Conservation (phyloP, 2,797 vertebrate species). For the Eulemur rubriventer region DNA sequence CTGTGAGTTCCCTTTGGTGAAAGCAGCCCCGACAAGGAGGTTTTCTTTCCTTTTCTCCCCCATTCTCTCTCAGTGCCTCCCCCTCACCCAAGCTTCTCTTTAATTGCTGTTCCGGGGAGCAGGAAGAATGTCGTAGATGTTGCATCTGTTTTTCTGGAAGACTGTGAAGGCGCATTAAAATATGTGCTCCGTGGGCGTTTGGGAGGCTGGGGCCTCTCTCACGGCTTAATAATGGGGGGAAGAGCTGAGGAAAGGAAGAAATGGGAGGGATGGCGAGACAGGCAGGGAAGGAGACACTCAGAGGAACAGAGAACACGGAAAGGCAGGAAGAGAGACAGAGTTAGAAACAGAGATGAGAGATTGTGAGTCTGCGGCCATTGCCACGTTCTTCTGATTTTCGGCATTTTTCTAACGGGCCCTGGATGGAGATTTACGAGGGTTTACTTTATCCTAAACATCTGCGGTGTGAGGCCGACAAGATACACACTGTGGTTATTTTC, state of each 20-base stretch:
- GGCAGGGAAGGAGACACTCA: not conserved
- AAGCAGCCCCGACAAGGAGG: conserved; percentile 67
- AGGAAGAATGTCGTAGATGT: conserved; percentile 80
- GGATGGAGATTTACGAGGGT: conserved; percentile 29
- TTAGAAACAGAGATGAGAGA: not conserved
- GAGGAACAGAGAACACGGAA: not conserved
- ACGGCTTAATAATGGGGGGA: conserved; percentile 71
- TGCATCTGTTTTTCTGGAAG: conserved; percentile 84
- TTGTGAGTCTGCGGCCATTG: not conserved
- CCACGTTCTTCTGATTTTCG: not conserved
- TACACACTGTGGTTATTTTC: not conserved
- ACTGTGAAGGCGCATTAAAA: conserved; percentile 84
- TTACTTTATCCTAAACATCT: conserved; percentile 48
- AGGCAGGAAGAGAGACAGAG: not conserved
- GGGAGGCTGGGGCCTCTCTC: conserved; percentile 83
- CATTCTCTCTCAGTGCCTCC: not conserved
- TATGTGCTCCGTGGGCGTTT: conserved; percentile 86
- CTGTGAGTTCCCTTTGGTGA: conserved; percentile 70
- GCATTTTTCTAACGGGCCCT: not conserved
- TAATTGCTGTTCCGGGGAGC: conserved; percentile 82
- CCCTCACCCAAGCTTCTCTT: conserved; percentile 59
- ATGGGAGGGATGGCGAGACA: not conserved
- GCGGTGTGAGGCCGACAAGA: not conserved
- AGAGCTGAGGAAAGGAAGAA: not conserved
- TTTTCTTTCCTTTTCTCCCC: conserved; percentile 43